These are phyloP conservation scores for Thymelicus sylvestris DNA, from an alignment of 2,888 invertebrate genomes.

Conservation along the genomic window DNA sequence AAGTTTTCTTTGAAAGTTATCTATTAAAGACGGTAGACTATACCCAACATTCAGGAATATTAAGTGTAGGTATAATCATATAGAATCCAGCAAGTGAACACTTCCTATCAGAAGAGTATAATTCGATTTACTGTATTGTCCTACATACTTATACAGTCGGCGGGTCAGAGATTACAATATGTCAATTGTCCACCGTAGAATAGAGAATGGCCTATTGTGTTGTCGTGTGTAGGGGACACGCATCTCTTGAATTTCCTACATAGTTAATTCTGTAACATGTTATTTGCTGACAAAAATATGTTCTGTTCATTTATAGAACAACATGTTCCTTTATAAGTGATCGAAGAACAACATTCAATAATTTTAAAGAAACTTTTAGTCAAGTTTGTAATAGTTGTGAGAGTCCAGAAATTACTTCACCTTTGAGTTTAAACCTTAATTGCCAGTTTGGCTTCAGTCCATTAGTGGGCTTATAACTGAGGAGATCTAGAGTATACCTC, in stretches of 20 bases:
- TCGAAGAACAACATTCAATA: too few relatives aligned
- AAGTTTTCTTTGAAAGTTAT: too few relatives aligned
- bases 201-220: constrained; percentile 30
- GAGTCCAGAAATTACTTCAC: too few relatives aligned
- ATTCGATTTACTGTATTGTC: constrained; percentile 35
- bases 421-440: too few relatives aligned
- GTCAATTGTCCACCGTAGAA: constrained; percentile 31
- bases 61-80: constrained; percentile 4
- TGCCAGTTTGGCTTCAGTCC: too few relatives aligned
- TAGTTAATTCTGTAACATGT: constrained; percentile 10
- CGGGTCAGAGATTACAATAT: constrained; percentile 36
- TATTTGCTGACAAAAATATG: background rate
- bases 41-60: background rate
- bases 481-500: too few relatives aligned
- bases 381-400: too few relatives aligned
- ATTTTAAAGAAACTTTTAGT: too few relatives aligned
- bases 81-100: constrained; percentile 29
- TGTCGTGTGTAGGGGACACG: constrained; percentile 17
- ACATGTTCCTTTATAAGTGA: too few relatives aligned
- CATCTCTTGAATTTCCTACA: constrained; percentile 22
- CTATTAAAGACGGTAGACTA: too few relatives aligned
- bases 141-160: constrained; percentile 32
- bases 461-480: too few relatives aligned
- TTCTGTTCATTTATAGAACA: too few relatives aligned
- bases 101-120: constrained; percentile 31